Evolutionary conservation across 2,797 vertebrate species (phyloP).

Genomic region (Pangasius djambal): DNA sequence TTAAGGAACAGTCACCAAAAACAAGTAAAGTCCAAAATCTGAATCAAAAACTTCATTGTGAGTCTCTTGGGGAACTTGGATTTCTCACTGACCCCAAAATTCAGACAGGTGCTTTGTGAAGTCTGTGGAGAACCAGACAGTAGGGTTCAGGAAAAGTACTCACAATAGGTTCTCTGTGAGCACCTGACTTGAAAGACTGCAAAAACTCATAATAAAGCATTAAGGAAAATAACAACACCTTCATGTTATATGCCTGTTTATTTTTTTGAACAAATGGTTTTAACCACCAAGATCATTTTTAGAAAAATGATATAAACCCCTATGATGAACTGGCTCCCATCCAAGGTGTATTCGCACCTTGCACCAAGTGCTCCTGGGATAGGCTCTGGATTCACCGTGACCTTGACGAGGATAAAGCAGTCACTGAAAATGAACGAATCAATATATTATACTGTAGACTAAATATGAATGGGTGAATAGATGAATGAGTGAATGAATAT

Average conservation of each 20-base stretch:
- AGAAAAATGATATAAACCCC: neutral
- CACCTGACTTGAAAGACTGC: neutral
- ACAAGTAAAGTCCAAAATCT: neutral
- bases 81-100: neutral
- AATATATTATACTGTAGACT: neutral
- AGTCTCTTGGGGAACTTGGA: neutral
- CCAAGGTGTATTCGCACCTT: neutral
- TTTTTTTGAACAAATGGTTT: neutral
- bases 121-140: neutral
- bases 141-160: neutral
- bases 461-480: neutral
- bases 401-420: neutral
- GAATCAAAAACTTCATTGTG: neutral
- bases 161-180: neutral
- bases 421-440: neutral
- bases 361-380: neutral
- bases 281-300: neutral
- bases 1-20: slow-evolving; percentile 1
- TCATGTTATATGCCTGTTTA: neutral
- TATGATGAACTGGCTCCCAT: neutral
- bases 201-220: neutral
- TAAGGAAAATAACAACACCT: neutral
- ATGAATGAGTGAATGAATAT: neutral
- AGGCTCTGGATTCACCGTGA: neutral
- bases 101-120: neutral